Conservation (phyloP, 2,888 invertebrate genomes). For the Drosophila infuscata region DNA sequence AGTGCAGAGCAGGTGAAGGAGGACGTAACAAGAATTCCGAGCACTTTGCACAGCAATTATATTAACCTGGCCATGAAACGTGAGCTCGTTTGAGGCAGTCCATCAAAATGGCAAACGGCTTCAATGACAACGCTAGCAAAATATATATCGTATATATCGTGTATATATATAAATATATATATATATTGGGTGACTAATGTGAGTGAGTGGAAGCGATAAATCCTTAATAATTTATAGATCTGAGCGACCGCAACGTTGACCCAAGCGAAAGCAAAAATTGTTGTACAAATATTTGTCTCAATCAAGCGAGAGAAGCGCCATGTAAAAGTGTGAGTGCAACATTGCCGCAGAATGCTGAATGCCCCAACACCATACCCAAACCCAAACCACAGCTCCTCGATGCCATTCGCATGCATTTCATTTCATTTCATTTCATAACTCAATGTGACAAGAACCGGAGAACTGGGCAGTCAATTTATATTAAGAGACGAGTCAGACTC, state of each 20-base stretch:
- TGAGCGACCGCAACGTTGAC: slow-evolving; percentile 54
- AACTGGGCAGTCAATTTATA: slow-evolving; percentile 63
- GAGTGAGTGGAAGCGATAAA: slow-evolving; percentile 56
- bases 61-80: slow-evolving; percentile 66
- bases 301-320: slow-evolving; percentile 44
- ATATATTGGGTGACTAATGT: slow-evolving; percentile 32
- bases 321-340: slow-evolving; percentile 12
- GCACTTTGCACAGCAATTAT: slow-evolving; percentile 53
- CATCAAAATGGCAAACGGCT: slow-evolving; percentile 56
- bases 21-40: neutral
- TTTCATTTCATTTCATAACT: slow-evolving; percentile 60
- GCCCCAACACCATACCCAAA: neutral
- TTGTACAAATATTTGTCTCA: slow-evolving; percentile 77
- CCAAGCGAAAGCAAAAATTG: slow-evolving; percentile 55
- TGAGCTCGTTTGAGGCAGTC: slow-evolving; percentile 64
- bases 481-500: slow-evolving; percentile 41
- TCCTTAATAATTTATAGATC: slow-evolving; percentile 66
- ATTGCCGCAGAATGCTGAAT: neutral
- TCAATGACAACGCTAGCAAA: slow-evolving; percentile 25
- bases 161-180: slow-evolving; percentile 5
- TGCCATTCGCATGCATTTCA: slow-evolving; percentile 7
- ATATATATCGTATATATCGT: slow-evolving; percentile 3
- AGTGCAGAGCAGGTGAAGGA: neutral
- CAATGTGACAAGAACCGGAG: slow-evolving; percentile 60
- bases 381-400: neutral